Conservation (phyloP, 1,140 invertebrate species). For the Temnothorax curvispinosus region DNA sequence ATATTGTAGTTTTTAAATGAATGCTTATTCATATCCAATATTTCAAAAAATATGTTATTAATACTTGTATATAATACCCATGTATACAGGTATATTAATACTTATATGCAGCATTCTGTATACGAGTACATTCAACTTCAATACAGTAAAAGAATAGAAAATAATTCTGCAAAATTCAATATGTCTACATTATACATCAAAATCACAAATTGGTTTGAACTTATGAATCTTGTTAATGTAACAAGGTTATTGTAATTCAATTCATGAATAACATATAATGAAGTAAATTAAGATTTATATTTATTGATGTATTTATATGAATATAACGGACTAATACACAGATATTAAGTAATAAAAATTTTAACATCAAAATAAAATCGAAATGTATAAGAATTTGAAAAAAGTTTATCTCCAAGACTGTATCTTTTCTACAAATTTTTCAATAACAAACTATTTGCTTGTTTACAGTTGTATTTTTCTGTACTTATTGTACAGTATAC, state of each 20-base stretch:
- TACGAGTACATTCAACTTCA: background rate
- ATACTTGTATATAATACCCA: conserved; percentile 14
- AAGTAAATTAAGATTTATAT: background rate
- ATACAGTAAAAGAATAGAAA: background rate
- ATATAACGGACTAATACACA: background rate
- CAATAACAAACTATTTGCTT: background rate
- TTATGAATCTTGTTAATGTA: background rate
- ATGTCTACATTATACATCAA: conserved; percentile 1
- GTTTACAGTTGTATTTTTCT: background rate
- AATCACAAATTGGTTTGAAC: background rate
- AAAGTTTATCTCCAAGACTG: background rate
- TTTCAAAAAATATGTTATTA: conserved; percentile 48
- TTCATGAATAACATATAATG: background rate
- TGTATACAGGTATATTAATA: background rate
- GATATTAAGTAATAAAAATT: background rate
- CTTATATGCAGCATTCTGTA: background rate
- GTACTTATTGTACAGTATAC: background rate
- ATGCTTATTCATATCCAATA: conserved; percentile 56
- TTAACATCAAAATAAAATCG: background rate
- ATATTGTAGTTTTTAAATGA: conserved; percentile 58
- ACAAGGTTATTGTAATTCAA: background rate
- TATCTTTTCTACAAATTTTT: background rate
- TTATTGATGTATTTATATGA: background rate
- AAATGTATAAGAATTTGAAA: conserved; percentile 13
- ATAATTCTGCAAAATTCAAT: conserved; percentile 1